Base-by-base conservation (phyloP, 92 coral and sea anemone genomes). In the Umimayanthus kanabou region DNA sequence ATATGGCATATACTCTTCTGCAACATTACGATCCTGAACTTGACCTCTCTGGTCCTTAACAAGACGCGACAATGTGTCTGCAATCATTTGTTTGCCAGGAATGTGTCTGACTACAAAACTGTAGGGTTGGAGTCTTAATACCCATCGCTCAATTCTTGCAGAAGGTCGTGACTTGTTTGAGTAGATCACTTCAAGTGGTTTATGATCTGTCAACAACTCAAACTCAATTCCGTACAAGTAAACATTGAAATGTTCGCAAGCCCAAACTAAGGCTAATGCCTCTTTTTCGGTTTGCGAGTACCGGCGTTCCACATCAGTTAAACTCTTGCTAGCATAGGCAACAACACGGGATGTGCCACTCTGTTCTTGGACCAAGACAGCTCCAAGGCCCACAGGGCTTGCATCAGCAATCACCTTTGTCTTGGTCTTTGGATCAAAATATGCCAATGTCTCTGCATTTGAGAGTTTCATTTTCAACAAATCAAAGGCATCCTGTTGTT, bases 331-430 rank as follows among this genome's bases (percentile, higher is more conserved):
- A 28, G 87, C 91, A 72, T 92, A 89, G 23, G 85, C 15, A 18
- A 90, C 84, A 23, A 85, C 91, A 14, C 89, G 88, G 39, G 88
- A 73, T 67, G 45, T 85, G 13, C 92, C 90, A 11, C 80, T 53
- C 47, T 82, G 23, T 22, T 88, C 91, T 80, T 90, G 90, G n/a
- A 84, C 6, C 39, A 84, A 29, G 73, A 87, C 61, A 64, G 89
- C 91, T 20, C 94, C 89, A 45, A 90, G 81, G 6, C 94, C 93
- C 18, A 81, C 91, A 37, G 94, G 96, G 40, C 96, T 91, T 18
- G 91, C 87, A 86, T 91, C 95, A 22, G 82, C 76, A 80, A 88
- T 88, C 22, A 90, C 84, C 84, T 76, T 39, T 33, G 86, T 90
- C 76, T 72, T 78, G 18, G 89, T 89, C 37, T 75, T 72, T 13